phyloP scores from a whole-genome alignment of 1,140 invertebrate species.

The Batillaria attramentaria region DNA sequence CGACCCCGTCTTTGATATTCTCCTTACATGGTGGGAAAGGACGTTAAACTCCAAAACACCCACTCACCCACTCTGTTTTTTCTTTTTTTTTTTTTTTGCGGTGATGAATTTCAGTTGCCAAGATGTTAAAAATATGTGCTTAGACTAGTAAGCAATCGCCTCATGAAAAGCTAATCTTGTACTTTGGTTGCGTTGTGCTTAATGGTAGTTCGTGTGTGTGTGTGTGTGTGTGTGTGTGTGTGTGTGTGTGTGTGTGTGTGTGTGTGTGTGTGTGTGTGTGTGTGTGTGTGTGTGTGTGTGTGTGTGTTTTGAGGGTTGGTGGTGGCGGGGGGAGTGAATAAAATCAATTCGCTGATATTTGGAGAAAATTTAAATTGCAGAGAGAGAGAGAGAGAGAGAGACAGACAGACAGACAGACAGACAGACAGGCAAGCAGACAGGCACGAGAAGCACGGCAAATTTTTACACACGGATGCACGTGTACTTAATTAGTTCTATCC shows the following conservation, averaged over 20 bases:
- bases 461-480: background rate
- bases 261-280: background rate
- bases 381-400: background rate
- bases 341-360: too few relatives aligned
- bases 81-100: too few relatives aligned
- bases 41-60: too few relatives aligned
- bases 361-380: background rate
- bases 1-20: too few relatives aligned
- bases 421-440: background rate
- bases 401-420: background rate
- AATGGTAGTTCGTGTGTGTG: background rate
- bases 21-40: too few relatives aligned
- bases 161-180: too few relatives aligned
- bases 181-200: background rate
- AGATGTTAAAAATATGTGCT: too few relatives aligned
- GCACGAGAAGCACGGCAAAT: background rate
- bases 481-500: too few relatives aligned
- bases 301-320: background rate
- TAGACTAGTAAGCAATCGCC: too few relatives aligned
- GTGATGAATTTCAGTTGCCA: too few relatives aligned
- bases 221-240: background rate
- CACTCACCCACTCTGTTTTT: too few relatives aligned
- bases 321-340: too few relatives aligned
- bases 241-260: conserved; percentile 3
- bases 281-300: background rate